These are phyloP conservation scores for Nineta flava DNA, from an alignment of 2,888 invertebrate genomes.

Conservation along the genomic window DNA sequence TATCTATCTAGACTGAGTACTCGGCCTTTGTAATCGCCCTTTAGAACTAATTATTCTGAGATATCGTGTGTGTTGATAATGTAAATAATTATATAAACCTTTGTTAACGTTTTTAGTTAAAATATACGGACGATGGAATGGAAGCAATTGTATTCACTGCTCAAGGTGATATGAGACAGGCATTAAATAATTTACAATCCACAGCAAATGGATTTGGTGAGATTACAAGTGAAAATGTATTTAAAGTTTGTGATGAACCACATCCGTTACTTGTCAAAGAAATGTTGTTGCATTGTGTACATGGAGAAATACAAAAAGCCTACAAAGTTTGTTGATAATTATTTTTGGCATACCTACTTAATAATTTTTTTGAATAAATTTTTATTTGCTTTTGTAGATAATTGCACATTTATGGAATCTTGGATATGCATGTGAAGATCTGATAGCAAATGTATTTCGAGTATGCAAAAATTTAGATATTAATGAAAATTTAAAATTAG, in stretches of 20 bases:
- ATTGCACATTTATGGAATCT: slow-evolving; percentile 80
- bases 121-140: slow-evolving; percentile 80
- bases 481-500: slow-evolving; percentile 65
- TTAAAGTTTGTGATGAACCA: slow-evolving; percentile 98
- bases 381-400: slow-evolving; percentile 32
- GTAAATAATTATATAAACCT: too few species aligned
- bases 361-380: background rate
- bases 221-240: slow-evolving; percentile 88
- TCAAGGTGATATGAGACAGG: slow-evolving; percentile 97
- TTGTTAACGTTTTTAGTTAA: slow-evolving; percentile 31
- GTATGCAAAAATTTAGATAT: slow-evolving; percentile 78
- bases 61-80: background rate
- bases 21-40: too few species aligned
- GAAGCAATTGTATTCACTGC: slow-evolving; percentile 96
- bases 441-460: slow-evolving; percentile 86
- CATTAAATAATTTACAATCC: slow-evolving; percentile 92
- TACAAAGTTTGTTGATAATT: slow-evolving; percentile 48
- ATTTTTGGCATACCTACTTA: background rate
- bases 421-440: slow-evolving; percentile 95
- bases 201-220: slow-evolving; percentile 83
- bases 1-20: too few species aligned
- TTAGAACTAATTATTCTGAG: too few species aligned
- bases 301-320: slow-evolving; percentile 70
- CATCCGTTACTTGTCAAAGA: slow-evolving; percentile 85
- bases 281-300: slow-evolving; percentile 73